Percentiles rank a stretch among this genome's conserved stretches.
Conservation (phyloP, 2,888 invertebrate genomes). For the Pyrocoelia pectoralis region DNA sequence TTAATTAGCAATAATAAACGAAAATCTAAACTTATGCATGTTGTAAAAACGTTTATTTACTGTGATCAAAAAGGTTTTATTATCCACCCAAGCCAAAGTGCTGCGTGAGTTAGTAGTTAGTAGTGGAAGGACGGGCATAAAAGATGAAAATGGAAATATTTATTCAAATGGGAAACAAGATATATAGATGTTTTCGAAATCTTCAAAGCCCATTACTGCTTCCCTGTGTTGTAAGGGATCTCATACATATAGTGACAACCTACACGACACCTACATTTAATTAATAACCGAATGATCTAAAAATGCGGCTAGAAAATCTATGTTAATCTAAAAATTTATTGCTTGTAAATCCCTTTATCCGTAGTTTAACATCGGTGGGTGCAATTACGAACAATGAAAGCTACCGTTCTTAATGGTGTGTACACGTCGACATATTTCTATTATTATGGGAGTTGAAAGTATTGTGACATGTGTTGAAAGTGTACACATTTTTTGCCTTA, state of each 20-base stretch:
- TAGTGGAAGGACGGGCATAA: too few species aligned
- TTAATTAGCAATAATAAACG: too few species aligned
- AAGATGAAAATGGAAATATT: too few species aligned
- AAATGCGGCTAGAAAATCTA: background rate
- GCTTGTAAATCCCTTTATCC: background rate
- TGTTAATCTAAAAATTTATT: conserved; percentile 1
- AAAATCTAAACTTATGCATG: too few species aligned
- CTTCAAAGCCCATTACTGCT: background rate
- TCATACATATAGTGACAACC: background rate
- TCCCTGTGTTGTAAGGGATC: background rate
- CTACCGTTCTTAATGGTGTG: background rate
- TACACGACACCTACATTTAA: conserved; percentile 1
- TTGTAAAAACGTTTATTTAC: too few species aligned
- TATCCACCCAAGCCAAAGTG: too few species aligned
- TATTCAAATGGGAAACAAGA: too few species aligned
- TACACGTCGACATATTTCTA: background rate
- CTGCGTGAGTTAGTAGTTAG: too few species aligned
- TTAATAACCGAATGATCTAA: background rate
- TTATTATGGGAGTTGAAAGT: background rate
- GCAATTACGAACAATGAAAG: background rate
- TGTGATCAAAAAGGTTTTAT: too few species aligned
- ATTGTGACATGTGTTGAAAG: conserved; percentile 1
- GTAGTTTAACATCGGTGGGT: background rate
- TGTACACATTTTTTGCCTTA: background rate
- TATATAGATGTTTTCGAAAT: too few species aligned